A percentile compares a stretch with the other conserved stretches of the same genome.
phyloP scores from a whole-genome alignment of 2,113 vertebrate species.

The Triplophysa siluroides region DNA sequence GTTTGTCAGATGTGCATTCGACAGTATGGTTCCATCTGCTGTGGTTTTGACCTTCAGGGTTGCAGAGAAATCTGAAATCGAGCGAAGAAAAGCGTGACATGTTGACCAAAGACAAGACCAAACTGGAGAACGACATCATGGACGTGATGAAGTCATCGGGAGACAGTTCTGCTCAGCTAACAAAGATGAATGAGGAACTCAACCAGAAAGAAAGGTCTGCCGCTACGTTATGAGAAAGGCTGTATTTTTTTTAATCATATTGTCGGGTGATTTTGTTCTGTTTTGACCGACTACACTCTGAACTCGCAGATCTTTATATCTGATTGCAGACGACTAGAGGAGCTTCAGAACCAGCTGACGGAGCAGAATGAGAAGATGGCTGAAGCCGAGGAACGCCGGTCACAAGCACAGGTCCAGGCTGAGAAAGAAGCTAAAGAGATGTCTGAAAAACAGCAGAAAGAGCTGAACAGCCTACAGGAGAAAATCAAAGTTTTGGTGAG shows the following conservation, averaged over 20 bases:
- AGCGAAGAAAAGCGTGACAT: slow-evolving; percentile 82
- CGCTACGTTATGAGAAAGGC: not conserved
- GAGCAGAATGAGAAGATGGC: slow-evolving; percentile 81
- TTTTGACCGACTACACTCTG: not conserved
- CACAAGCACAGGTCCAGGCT: slow-evolving; percentile 74
- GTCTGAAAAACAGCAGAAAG: slow-evolving; percentile 70
- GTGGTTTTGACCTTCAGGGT: slow-evolving; percentile 65
- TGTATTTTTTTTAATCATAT: not conserved
- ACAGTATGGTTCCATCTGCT: not conserved
- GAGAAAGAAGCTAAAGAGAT: slow-evolving; percentile 77
- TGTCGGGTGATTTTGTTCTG: not conserved
- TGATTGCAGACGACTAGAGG: slow-evolving; percentile 80
- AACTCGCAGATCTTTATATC: not conserved
- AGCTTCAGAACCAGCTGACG: slow-evolving; percentile 81
- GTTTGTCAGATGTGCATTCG: not conserved
- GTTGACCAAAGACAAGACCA: slow-evolving; percentile 83
- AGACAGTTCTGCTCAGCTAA: slow-evolving; percentile 89
- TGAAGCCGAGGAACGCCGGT: slow-evolving; percentile 75
- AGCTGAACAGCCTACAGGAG: slow-evolving; percentile 75
- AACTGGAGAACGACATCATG: slow-evolving; percentile 87
- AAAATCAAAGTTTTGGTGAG: slow-evolving; percentile 83
- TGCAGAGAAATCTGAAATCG: slow-evolving; percentile 84
- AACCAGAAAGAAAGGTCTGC: slow-evolving; percentile 86
- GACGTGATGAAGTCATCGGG: slow-evolving; percentile 93
- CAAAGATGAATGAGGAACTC: slow-evolving; percentile 89